These are phyloP conservation scores for Cochlearius cochlearius DNA, from an alignment of 2,113 vertebrate genomes.

Conservation along the genomic window DNA sequence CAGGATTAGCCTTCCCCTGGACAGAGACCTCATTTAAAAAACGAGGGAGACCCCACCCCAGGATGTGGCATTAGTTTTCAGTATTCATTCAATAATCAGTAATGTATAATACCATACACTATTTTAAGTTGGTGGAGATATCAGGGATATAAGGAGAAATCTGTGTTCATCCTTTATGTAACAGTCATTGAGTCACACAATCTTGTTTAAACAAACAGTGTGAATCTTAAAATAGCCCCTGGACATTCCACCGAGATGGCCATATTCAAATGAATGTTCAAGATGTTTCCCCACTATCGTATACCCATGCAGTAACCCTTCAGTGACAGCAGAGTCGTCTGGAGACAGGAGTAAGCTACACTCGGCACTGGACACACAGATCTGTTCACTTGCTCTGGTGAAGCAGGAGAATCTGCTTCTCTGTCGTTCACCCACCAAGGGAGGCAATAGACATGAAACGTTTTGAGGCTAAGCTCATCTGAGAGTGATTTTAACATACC, in stretches of 20 bases:
- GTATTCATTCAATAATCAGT: background rate
- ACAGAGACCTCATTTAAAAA: background rate
- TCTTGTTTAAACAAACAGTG: constrained; percentile 55
- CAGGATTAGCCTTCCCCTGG: background rate
- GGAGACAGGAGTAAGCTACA: background rate
- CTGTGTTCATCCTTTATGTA: constrained; percentile 26
- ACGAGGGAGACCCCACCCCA: background rate
- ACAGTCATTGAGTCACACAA: constrained; percentile 24
- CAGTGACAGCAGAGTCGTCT: background rate
- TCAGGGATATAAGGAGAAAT: background rate
- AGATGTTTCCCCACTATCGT: constrained; percentile 32
- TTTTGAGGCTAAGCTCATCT: background rate
- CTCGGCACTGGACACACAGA: background rate
- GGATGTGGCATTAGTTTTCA: background rate
- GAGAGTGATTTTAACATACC: background rate
- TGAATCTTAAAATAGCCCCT: constrained; percentile 59
- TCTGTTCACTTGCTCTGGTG: background rate
- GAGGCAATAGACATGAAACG: background rate
- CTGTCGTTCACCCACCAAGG: background rate
- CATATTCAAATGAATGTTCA: constrained; percentile 54
- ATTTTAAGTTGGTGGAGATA: background rate
- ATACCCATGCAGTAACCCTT: constrained; percentile 25
- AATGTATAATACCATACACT: background rate
- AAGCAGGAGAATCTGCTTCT: background rate
- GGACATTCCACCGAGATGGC: constrained; percentile 31